Evolutionary conservation across 2,797 vertebrate species (phyloP), one percentile per base, ranked within the genome.

Genomic region (Anisognathus igniventris): DNA sequence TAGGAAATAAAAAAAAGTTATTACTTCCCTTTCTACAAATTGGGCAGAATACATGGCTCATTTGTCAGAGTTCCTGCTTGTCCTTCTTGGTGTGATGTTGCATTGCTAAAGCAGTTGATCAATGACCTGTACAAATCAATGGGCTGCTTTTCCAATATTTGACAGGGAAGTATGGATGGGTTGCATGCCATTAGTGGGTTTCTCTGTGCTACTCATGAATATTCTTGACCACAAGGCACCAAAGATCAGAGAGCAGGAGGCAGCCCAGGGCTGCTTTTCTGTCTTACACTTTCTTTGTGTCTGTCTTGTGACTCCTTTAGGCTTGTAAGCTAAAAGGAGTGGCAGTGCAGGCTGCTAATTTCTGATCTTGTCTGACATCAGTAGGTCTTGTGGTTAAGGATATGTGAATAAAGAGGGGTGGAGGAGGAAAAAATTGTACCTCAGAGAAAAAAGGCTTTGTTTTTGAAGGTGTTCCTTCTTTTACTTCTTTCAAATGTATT

Each of bases 91-190:
- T 77, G 58, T 92, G 73, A 61, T 58, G 28, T 22, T 77, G 42
- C 68, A 71, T 82, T 91, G 83, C 91, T 92, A 58, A 93, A 90
- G 65, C 88, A 92, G 87, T 81, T 92, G 84, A 78, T 90, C 88
- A 88, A 90, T 95, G 91, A 92, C 70, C 90, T 96, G 72, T 77
- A 50, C 31, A 56, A 96, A 97, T 97, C 95, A 94, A 97, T 97
- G 88, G 62, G 53, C 42, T 89, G 8, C 37, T 91, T 96, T 79
- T 75, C 88, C 84, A 83, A 7, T 92, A 66, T 81, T 74, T 61
- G 87, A 79, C 75, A 93, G 88, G 83, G 77, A 90, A 80, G 53
- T 95, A 92, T 90, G 70, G 91, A 94, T 88, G 92, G 91, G 37
- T 47, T 75, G 47, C 35, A 37, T 54, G 62, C 50, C 10, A 10